phyloP scores from a whole-genome alignment of 2,113 vertebrate species.

The Osmerus mordax region DNA sequence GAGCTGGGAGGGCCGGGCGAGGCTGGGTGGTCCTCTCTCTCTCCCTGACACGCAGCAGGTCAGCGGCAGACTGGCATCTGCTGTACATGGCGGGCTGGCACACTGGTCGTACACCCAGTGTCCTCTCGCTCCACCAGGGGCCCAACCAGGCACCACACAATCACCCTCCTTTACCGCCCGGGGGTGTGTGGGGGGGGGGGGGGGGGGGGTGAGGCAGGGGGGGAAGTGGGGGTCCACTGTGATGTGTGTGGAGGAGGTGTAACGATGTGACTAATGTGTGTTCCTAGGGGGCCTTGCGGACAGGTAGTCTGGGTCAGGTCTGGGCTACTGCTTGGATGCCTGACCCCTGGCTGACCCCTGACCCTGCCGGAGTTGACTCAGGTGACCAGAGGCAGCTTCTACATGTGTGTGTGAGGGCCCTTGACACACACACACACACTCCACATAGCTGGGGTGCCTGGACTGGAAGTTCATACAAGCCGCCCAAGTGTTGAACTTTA shows the following conservation, averaged over 20 bases:
- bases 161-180: too few relatives aligned
- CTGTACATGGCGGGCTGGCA: not conserved
- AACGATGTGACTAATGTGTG: constrained; percentile 3
- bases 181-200: too few relatives aligned
- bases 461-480: not conserved
- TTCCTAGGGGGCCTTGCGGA: not conserved
- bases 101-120: not conserved
- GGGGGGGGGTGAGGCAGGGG: not conserved
- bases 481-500: not conserved
- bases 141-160: not conserved
- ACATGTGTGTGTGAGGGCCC: not conserved
- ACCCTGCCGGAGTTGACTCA: too few relatives aligned
- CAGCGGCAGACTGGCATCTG: too few relatives aligned
- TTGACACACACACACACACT: not conserved
- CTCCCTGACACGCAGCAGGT: not conserved
- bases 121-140: not conserved
- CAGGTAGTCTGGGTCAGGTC: too few relatives aligned
- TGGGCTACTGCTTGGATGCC: too few relatives aligned
- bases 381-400: not conserved
- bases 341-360: too few relatives aligned
- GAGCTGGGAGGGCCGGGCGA: constrained; percentile 22
- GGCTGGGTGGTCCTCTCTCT: constrained; percentile 58
- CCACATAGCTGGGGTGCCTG: constrained; percentile 4
- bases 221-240: constrained; percentile 8
- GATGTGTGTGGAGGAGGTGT: constrained; percentile 7